These are phyloP conservation scores for Atherinosoma microstoma DNA, from an alignment of 2,797 vertebrate species.

Conservation along the genomic window DNA sequence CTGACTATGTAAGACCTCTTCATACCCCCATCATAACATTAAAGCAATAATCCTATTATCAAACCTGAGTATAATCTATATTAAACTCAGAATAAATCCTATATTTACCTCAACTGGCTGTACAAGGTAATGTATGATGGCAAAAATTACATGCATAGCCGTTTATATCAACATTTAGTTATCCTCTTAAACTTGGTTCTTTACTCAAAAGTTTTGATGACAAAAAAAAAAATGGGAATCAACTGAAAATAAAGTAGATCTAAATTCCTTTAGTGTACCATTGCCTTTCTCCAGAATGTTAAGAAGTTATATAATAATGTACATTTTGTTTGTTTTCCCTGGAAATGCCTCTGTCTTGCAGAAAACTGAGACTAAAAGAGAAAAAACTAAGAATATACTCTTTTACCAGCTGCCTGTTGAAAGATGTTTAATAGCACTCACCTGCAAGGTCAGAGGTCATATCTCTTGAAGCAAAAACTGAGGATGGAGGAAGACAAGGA, in stretches of 20 bases:
- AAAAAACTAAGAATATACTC: slow-evolving; percentile 12
- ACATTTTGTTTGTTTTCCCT: slow-evolving; percentile 1
- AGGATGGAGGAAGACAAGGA: slow-evolving; percentile 26
- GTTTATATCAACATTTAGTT: no score
- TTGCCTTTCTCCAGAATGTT: background rate
- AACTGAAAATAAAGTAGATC: no score
- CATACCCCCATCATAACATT: background rate
- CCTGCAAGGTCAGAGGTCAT: slow-evolving; percentile 71
- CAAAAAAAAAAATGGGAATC: no score
- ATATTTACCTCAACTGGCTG: no score
- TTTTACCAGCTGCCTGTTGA: slow-evolving; percentile 47
- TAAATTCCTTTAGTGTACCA: no score
- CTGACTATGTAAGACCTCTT: background rate
- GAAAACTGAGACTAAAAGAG: slow-evolving; percentile 20
- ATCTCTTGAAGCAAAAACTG: slow-evolving; percentile 44
- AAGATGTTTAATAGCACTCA: slow-evolving; percentile 70
- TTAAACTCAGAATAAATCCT: no score
- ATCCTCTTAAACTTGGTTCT: no score
- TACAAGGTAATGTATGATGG: no score
- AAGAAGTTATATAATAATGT: slow-evolving; percentile 24
- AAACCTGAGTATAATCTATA: no score
- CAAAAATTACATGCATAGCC: no score
- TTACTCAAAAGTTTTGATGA: no score
- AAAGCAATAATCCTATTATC: no score
- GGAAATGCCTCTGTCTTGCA: slow-evolving; percentile 4